These are phyloP conservation scores for Enteromius fasciolatus DNA, from an alignment of 2,797 vertebrate species.

Conservation along the genomic window DNA sequence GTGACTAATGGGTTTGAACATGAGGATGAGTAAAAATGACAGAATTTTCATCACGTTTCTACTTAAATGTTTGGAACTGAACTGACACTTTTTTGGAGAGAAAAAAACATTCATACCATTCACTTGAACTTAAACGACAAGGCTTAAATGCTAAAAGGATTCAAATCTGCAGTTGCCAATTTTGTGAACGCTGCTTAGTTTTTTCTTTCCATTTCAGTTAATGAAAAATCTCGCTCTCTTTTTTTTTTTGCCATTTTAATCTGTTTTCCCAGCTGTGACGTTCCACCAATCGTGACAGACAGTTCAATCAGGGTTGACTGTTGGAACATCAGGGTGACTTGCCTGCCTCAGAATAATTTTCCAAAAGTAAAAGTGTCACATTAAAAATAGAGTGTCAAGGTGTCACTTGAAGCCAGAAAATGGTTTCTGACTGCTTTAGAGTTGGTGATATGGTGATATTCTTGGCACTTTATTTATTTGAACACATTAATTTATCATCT, in stretches of 20 bases:
- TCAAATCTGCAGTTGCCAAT: not conserved
- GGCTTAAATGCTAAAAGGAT: constrained; percentile 5
- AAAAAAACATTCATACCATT: not conserved
- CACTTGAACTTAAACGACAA: not conserved
- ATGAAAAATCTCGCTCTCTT: not conserved
- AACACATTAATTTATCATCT: not conserved
- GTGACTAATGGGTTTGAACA: not conserved
- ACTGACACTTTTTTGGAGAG: not conserved
- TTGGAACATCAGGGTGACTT: constrained; percentile 10
- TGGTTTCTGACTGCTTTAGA: not conserved
- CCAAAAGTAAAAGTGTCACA: constrained; percentile 2
- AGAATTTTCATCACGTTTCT: not conserved
- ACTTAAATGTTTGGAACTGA: not conserved
- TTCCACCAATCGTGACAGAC: not conserved
- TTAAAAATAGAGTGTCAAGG: constrained; percentile 19
- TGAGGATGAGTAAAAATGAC: not conserved
- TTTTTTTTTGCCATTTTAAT: not conserved
- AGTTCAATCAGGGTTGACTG: constrained; percentile 1
- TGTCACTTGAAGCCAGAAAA: not conserved
- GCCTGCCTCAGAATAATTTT: not conserved
- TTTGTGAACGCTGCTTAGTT: constrained; percentile 1
- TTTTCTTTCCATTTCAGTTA: not conserved
- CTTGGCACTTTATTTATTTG: not conserved
- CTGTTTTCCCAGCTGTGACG: not conserved
- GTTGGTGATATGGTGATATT: constrained; percentile 1